phyloP scores from a whole-genome alignment of 2,888 invertebrate genomes.

The Eupeodes latifasciatus region DNA sequence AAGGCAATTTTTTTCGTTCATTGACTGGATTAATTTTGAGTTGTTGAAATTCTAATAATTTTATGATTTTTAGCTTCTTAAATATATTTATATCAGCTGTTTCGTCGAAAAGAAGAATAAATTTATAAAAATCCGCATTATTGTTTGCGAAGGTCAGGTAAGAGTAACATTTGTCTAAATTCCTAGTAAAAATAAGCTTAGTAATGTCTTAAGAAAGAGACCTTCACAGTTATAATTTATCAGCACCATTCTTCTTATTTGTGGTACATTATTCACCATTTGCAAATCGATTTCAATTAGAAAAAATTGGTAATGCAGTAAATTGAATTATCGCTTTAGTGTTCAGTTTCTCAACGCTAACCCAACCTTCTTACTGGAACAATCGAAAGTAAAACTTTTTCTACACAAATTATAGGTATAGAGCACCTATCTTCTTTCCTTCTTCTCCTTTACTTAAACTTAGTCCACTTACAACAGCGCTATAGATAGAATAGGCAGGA shows the following conservation, averaged over 20 bases:
- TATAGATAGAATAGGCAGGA: background rate
- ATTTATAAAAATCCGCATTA: too few species aligned
- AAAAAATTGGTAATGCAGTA: conserved; percentile 10
- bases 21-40: too few species aligned
- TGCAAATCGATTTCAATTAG: conserved; percentile 49
- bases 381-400: conserved; percentile 52
- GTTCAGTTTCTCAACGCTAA: conserved; percentile 35
- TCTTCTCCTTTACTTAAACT: conserved; percentile 9
- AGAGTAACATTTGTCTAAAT: too few species aligned
- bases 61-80: too few species aligned
- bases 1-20: too few species aligned
- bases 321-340: conserved; percentile 53
- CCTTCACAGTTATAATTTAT: too few species aligned
- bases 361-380: conserved; percentile 48
- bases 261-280: conserved; percentile 17
- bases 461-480: background rate
- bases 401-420: background rate
- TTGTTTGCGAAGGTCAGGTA: too few species aligned
- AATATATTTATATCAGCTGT: too few species aligned
- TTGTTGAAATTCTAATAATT: too few species aligned
- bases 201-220: too few species aligned
- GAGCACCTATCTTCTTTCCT: background rate
- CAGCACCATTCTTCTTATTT: conserved; percentile 11
- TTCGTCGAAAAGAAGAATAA: too few species aligned
- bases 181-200: too few species aligned